Conservation (phyloP, 2,797 vertebrate genomes). For the Acanthurus leucopareius region DNA sequence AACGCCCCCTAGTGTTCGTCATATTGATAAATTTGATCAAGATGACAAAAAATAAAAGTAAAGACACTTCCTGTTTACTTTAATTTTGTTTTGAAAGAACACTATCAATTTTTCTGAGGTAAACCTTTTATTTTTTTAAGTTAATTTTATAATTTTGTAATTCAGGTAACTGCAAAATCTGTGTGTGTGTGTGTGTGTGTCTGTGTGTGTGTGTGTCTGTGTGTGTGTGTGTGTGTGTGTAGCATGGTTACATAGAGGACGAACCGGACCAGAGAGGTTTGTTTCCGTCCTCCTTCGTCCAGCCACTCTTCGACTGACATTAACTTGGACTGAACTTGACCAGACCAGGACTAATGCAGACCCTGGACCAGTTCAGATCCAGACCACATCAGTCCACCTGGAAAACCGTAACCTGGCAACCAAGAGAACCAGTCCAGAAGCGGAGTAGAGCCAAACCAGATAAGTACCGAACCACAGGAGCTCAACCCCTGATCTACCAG, state of each 20-base stretch:
- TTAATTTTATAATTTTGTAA: too few relatives aligned
- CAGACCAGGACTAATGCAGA: background rate
- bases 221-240: slow-evolving; percentile 41
- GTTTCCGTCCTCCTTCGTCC: slow-evolving; percentile 90
- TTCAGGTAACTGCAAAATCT: too few relatives aligned
- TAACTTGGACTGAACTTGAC: slow-evolving; percentile 4
- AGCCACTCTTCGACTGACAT: slow-evolving; percentile 81
- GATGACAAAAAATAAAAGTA: too few relatives aligned
- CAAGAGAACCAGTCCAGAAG: slow-evolving; percentile 12
- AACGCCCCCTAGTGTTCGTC: too few relatives aligned
- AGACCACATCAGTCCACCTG: slow-evolving; percentile 4
- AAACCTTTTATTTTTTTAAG: too few relatives aligned
- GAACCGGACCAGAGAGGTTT: slow-evolving; percentile 87
- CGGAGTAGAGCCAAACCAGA: background rate
- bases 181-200: slow-evolving; percentile 30
- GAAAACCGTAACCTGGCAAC: slow-evolving; percentile 23
- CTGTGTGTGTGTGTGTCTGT: slow-evolving; percentile 23
- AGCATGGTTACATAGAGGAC: slow-evolving; percentile 90
- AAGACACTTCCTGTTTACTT: too few relatives aligned
- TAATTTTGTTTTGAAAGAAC: too few relatives aligned
- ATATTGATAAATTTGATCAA: too few relatives aligned
- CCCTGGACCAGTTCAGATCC: slow-evolving; percentile 13
- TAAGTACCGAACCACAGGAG: background rate
- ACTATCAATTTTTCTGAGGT: too few relatives aligned
- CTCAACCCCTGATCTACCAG: background rate